Conservation (phyloP, 2,797 vertebrate species). For the Podarcis siculus region DNA sequence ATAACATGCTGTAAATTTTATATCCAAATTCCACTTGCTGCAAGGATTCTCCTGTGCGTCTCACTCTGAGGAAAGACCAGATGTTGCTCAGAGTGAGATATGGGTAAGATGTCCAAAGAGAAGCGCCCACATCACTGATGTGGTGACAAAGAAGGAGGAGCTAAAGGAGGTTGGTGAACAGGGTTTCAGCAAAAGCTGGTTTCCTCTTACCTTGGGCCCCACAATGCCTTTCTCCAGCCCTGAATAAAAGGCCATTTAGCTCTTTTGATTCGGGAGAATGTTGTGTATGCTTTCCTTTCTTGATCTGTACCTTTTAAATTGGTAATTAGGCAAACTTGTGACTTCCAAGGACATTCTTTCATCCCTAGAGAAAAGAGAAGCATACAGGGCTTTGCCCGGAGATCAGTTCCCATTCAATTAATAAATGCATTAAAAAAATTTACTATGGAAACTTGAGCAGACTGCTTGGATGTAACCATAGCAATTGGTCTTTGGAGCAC, state of each 20-base stretch:
- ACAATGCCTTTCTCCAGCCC: neutral
- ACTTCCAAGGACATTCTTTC: neutral
- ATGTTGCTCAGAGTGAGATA: too few relatives aligned
- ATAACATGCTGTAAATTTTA: too few relatives aligned
- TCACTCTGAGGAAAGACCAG: too few relatives aligned
- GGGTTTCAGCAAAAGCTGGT: too few relatives aligned
- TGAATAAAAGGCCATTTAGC: neutral
- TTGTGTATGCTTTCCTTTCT: neutral
- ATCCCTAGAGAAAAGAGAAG: neutral
- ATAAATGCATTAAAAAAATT: neutral
- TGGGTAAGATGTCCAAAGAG: too few relatives aligned
- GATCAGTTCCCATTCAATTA: neutral
- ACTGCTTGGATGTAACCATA: neutral
- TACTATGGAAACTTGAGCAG: neutral
- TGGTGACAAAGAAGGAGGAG: too few relatives aligned
- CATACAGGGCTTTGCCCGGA: neutral
- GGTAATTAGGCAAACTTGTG: neutral
- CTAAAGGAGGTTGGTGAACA: too few relatives aligned
- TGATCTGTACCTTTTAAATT: neutral
- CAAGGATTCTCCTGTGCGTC: too few relatives aligned
- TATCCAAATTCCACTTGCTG: too few relatives aligned
- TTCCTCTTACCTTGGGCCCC: too few relatives aligned
- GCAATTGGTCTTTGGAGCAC: constrained; percentile 20
- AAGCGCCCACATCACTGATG: too few relatives aligned
- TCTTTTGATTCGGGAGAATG: neutral